Evolutionary conservation across 1,140 invertebrate species (phyloP), one percentile per base, ranked within the genome.

Genomic region (Drosophila tani): DNA sequence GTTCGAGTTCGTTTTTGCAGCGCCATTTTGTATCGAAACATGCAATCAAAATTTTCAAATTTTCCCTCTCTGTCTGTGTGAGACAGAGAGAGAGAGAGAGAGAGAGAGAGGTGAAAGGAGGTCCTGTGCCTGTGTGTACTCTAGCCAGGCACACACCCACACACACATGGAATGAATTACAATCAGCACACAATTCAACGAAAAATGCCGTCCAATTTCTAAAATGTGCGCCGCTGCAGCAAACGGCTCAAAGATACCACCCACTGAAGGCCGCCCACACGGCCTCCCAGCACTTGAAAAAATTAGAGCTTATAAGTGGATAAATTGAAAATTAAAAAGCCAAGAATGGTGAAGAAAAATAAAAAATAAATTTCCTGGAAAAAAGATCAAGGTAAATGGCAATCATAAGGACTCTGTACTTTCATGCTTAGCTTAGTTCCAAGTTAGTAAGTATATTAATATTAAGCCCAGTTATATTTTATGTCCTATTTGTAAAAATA

Each of bases 41-140:
- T 90, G 85, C 85, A 90, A 90, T 90, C 85, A 90, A 90, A 90
- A 90, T 90, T 90, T 90, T 90, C 85, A 90, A 90, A 90, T 90
- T 90, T 90, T 90, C 85, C 68, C 79, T 81, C 51, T 75, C 59
- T 59, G 50, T 64, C 77, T 78, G 74, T 84, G 53, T 53, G 65
- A 62, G 56, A 63, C 57, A 65, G 60, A 29, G 51, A 19, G 45
- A 4, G 29, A 9, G 24, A 2, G 8, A 21, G 38, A 5, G 21
- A 5, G 21, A 21, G 21, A 21, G 2, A 21, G 21, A 24, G 51
- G 57, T 19, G 9, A 6, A 46, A n/a, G 43, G 35, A 24, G 55
- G 41, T 15, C 46, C 15, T 24, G 40, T 35, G 65, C 24, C 64
- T 75, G 68, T 81, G 77, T 75, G 77, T 75, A 62, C 84, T 55